phyloP scores from a whole-genome alignment of 2,797 vertebrate genomes.

The Epinephelus coioides region DNA sequence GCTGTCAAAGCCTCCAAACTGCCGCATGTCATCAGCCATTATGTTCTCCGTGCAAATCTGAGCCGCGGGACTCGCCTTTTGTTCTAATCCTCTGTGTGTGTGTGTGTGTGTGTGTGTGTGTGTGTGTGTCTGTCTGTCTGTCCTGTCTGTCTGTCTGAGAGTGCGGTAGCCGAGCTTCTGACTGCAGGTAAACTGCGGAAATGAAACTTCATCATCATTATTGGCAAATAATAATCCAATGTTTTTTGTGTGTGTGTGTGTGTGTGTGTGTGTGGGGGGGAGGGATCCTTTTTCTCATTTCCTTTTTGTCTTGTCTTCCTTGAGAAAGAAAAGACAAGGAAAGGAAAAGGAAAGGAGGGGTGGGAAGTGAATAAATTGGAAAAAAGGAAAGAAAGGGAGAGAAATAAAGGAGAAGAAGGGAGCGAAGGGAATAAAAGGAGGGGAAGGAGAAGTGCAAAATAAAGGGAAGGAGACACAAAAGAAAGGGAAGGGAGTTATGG shows the following conservation, averaged over 20 bases:
- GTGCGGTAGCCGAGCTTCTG: neutral
- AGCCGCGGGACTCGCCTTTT: constrained; percentile 59
- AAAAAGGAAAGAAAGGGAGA: no score
- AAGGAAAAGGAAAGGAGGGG: no score
- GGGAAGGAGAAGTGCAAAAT: no score
- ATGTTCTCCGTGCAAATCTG: constrained; percentile 54
- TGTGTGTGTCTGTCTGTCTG: neutral
- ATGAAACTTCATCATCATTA: constrained; percentile 12
- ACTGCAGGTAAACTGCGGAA: constrained; percentile 22
- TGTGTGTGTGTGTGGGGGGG: no score
- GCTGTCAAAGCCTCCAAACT: constrained; percentile 58
- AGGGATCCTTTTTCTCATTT: neutral
- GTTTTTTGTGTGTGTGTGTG: no score
- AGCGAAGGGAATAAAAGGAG: no score
- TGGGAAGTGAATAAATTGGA: no score
- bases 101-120: constrained; percentile 32
- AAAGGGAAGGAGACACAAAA: no score
- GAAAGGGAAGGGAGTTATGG: no score
- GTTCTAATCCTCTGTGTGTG: constrained; percentile 48
- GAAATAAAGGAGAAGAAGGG: no score
- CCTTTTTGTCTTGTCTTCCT: neutral
- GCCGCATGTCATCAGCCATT: constrained; percentile 63
- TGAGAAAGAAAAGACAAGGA: no score
- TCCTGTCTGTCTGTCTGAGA: neutral
- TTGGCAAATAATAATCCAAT: constrained; percentile 19